phyloP scores from a whole-genome alignment of 2,113 vertebrate species.

The Corythornis madagascariensis region DNA sequence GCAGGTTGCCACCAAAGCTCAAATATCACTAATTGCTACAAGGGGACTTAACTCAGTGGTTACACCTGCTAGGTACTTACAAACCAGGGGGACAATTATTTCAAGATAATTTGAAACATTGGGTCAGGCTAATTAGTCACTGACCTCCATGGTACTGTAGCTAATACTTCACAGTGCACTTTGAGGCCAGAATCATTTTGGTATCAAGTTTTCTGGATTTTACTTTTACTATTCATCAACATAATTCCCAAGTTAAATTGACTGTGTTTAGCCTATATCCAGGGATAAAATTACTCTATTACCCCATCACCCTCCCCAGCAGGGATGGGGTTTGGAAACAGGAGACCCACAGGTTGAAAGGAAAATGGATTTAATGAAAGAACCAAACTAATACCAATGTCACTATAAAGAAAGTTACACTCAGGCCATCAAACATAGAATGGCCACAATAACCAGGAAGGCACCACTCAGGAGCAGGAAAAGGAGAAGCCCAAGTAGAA shows the following conservation, averaged over 20 bases:
- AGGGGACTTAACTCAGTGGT: neutral
- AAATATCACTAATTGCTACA: fast-evolving
- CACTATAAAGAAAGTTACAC: neutral
- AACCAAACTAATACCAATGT: neutral
- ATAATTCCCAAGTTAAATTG: neutral
- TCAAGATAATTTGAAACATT: neutral
- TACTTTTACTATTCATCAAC: neutral
- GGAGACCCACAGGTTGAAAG: neutral
- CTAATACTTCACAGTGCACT: neutral
- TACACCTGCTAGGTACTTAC: neutral
- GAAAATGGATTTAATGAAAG: neutral
- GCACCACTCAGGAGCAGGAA: neutral
- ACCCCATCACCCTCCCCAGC: neutral
- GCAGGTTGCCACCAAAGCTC: neutral
- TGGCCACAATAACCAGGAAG: neutral
- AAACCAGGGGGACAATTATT: neutral
- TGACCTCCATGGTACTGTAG: no score
- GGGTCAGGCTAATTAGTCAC: neutral
- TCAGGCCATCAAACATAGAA: neutral
- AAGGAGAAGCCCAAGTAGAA: no score
- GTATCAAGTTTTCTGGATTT: neutral
- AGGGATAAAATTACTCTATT: neutral
- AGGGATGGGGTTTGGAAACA: neutral
- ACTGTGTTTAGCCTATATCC: neutral
- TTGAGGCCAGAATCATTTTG: neutral